Percentiles rank a stretch among this genome's conserved stretches.
phyloP scores from a whole-genome alignment of 1,140 invertebrate species.

The Stegodyphus mimosarum region DNA sequence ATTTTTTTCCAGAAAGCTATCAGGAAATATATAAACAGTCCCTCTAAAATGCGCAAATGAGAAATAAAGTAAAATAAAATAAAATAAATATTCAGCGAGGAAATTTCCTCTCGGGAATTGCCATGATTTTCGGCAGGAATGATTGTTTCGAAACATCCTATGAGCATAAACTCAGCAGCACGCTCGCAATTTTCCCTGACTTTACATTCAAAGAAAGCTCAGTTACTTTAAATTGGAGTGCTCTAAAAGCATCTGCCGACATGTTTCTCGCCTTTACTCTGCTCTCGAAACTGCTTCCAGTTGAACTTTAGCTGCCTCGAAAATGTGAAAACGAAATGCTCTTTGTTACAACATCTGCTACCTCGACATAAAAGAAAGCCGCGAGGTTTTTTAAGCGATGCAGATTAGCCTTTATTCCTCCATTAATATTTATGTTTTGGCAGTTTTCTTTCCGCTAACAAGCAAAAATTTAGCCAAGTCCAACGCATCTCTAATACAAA shows the following conservation, averaged over 20 bases:
- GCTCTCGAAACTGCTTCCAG: neutral
- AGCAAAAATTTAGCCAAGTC: neutral
- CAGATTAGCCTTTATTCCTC: slow-evolving; percentile 40
- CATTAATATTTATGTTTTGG: slow-evolving; percentile 40
- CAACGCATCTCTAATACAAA: too few relatives aligned
- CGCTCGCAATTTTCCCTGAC: slow-evolving; percentile 11
- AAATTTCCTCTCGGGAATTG: slow-evolving; percentile 9
- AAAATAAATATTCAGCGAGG: neutral
- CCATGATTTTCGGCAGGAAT: slow-evolving; percentile 29
- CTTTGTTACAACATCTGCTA: slow-evolving; percentile 33
- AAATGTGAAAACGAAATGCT: slow-evolving; percentile 24
- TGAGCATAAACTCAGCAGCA: slow-evolving; percentile 14
- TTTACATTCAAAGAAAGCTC: slow-evolving; percentile 17
- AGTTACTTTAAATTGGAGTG: slow-evolving; percentile 25
- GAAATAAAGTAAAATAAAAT: slow-evolving; percentile 13
- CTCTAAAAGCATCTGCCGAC: slow-evolving; percentile 35
- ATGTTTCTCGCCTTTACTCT: too few relatives aligned
- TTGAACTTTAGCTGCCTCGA: slow-evolving; percentile 1
- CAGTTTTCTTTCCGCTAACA: slow-evolving; percentile 5
- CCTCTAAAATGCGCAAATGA: slow-evolving; percentile 1
- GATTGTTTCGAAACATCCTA: slow-evolving; percentile 21
- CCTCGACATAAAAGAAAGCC: neutral
- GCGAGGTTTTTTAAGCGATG: slow-evolving; percentile 32
- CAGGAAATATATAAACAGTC: neutral
- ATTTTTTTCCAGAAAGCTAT: too few relatives aligned